Evolutionary conservation across 2,888 invertebrate species (phyloP), one percentile per base, ranked within the genome.

Genomic region (Colostygia pectinataria): DNA sequence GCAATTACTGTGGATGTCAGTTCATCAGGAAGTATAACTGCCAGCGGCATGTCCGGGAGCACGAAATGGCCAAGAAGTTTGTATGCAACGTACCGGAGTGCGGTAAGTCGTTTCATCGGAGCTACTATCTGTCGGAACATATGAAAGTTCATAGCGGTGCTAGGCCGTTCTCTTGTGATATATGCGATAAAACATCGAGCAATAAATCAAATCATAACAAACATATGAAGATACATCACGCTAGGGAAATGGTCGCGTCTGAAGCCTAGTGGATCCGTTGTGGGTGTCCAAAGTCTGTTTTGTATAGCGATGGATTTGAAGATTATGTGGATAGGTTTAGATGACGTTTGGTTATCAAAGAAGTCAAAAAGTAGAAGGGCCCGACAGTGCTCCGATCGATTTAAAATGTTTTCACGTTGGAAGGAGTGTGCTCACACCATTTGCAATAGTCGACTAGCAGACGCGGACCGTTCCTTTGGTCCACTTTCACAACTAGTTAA

Each of bases 151-250:
- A 97, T 74, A 95, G 95, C 47, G 97, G 97, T 0, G 93, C 91
- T 25, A 80, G 95, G 41, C 97, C 97, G 23, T 96, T 94, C 82
- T 92, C 95, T 0, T 97, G 97, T 83, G 95, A 95, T 68, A 95
- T 97, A 49, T 97, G 97, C 80, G 97, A 96, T 20, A 97, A 97
- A 84, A 95, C 95, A 5, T 96, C 96, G 36, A 95, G 95, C 63
- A 97, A 97, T 44, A 97, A 97, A 83, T 96, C 96, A 32, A 97
- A 97, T 86, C 97, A 97, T 71, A 96, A 97, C 71, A 97, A 97
- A 79, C 97, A 97, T 80, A 92, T 97, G 49, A 94, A 95, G 84
- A 97, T 97, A 66, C 97, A 97, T 80, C 96, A 97, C 84, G 96
- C 96, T 40, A 90, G 97, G 41, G 97, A 97, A 79, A 95, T 96